Evolutionary conservation across 1,140 invertebrate species (phyloP).

Genomic region (Archegozetes longisetosus): DNA sequence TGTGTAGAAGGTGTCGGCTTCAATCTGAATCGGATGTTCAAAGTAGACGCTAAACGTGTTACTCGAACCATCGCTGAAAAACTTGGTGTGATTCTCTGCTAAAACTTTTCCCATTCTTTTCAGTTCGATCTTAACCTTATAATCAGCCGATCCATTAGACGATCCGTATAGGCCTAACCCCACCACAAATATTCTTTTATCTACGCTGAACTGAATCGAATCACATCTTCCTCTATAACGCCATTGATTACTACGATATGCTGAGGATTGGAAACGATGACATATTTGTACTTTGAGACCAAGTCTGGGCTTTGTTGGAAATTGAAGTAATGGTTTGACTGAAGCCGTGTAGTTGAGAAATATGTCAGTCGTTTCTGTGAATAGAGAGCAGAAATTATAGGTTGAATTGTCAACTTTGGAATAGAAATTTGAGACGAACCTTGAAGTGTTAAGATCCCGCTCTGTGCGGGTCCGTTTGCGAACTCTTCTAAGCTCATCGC

Average conservation of each 20-base stretch:
- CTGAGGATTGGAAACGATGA: conserved; percentile 85
- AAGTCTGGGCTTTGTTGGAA: conserved; percentile 57
- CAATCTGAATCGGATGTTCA: conserved; percentile 64
- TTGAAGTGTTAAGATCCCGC: conserved; percentile 66
- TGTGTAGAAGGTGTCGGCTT: conserved; percentile 76
- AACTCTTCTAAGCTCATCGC: conserved; percentile 80
- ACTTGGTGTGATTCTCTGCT: conserved; percentile 74
- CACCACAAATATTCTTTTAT: conserved; percentile 76
- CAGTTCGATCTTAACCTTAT: conserved; percentile 74
- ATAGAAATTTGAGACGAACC: neutral
- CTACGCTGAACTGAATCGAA: conserved; percentile 81
- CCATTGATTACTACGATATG: conserved; percentile 90
- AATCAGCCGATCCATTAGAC: conserved; percentile 74
- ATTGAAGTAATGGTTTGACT: conserved; percentile 58
- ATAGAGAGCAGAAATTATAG: neutral
- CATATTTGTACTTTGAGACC: conserved; percentile 81
- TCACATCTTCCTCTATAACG: conserved; percentile 74
- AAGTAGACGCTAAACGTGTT: conserved; percentile 87
- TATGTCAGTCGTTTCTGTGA: conserved; percentile 64
- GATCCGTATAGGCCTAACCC: conserved; percentile 83
- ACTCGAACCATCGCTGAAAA: conserved; percentile 81
- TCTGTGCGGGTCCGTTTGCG: conserved; percentile 72
- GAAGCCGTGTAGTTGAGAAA: conserved; percentile 50
- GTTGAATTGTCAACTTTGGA: neutral
- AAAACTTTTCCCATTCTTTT: conserved; percentile 65